phyloP scores from a whole-genome alignment of 2,113 vertebrate species.

The Lonchura striata region DNA sequence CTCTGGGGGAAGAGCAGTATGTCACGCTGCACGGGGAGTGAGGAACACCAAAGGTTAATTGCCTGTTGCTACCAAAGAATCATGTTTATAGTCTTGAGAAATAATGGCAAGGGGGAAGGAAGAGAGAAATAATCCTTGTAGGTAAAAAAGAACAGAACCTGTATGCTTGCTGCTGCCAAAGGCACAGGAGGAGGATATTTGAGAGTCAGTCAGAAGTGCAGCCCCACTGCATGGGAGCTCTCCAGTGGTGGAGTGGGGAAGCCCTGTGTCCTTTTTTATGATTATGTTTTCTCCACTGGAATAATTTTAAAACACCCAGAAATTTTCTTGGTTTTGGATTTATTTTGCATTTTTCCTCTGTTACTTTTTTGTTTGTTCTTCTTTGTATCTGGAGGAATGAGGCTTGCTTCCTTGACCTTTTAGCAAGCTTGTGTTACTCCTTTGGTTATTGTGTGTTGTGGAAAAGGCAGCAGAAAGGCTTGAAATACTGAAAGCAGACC shows the following conservation, averaged over 20 bases:
- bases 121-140: not conserved
- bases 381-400: not conserved
- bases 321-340: not conserved
- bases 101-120: not conserved
- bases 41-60: not conserved
- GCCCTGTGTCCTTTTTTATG: not conserved
- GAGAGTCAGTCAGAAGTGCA: not conserved
- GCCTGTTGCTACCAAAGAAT: not conserved
- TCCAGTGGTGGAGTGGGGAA: not conserved
- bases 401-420: not conserved
- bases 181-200: not conserved
- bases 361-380: not conserved
- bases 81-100: not conserved
- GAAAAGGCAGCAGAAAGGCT: not conserved
- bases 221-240: not conserved
- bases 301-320: not conserved
- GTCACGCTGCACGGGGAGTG: not conserved
- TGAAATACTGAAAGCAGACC: not conserved
- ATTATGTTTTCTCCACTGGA: not conserved
- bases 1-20: not conserved
- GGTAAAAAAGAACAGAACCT: not conserved
- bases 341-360: not conserved
- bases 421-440: not conserved
- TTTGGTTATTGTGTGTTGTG: not conserved
- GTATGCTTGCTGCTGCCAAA: not conserved